Percentiles rank a stretch among this genome's conserved stretches.
Evolutionary conservation across 2,113 vertebrate species (phyloP).

Genomic region (Dasyprocta punctata): DNA sequence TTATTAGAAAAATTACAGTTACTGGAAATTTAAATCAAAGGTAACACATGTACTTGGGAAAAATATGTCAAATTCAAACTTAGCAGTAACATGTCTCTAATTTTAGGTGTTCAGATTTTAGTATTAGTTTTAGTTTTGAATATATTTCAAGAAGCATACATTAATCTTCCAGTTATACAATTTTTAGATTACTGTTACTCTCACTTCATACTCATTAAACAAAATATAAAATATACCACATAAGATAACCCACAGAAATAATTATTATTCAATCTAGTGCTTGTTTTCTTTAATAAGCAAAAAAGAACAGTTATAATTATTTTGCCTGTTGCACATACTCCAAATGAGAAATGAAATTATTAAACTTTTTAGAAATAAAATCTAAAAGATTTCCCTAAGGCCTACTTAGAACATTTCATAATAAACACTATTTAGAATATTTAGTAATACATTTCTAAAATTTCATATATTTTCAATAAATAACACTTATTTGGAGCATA

Average conservation of each 20-base stretch:
- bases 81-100: background rate
- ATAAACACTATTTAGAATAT: background rate
- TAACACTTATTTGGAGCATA: background rate
- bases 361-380: background rate
- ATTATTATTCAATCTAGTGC: background rate
- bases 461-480: background rate
- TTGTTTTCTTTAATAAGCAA: background rate
- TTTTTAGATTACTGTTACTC: background rate
- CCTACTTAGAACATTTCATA: background rate
- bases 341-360: background rate
- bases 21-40: background rate
- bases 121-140: background rate
- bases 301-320: background rate
- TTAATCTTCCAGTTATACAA: background rate
- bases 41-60: background rate
- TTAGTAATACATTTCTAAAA: background rate
- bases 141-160: background rate
- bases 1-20: background rate
- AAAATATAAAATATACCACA: background rate
- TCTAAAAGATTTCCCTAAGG: background rate
- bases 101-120: background rate
- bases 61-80: background rate
- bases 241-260: background rate
- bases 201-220: background rate
- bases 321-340: background rate